Evolutionary conservation across 2,113 vertebrate genomes (phyloP), one percentile per base, ranked within the genome.

Genomic region (Spea bombifrons): DNA sequence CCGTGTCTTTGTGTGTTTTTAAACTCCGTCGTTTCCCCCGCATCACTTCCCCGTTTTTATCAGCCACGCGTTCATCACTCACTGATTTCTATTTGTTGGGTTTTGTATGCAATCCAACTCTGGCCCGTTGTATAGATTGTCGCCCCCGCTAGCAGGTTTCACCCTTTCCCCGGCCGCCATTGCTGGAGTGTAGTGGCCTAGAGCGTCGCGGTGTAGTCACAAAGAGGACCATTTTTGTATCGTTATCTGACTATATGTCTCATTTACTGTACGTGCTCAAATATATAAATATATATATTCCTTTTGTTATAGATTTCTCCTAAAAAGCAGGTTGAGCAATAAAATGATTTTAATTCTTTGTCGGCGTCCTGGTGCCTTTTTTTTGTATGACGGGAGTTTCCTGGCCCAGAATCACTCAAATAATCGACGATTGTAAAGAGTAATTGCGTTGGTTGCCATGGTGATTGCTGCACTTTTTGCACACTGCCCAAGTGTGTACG

Each of bases 301-400:
- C 90, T 95, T 96, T 95, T 96, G 95, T 95, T 97, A 94, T 94
- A 95, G 94, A 94, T 94, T 65, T 95, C 94, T 96, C 94, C 93
- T 94, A 94, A 94, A 30, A 46, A 90, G 93, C 94, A 96, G 94
- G 94, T 95, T 94, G 95, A 96, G 94, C 95, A 99, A 98, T 98
- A 97, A 98, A 91, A 95, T 89, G 92, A 93, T 91, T 89, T 91
- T 88, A 92, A 92, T 94, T 94, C 88, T 91, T 92, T 90, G 88
- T 86, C 67, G 86, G 82, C 86, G 87, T n/a, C 44, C 5, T 15
- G 9, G 4, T 49, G 16, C 9, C 3, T 50, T 50, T 43, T 43
- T 46, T 30, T 30, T 30, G 30, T 30, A 30, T 30, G 30, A 30
- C 1, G 30, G 30, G 30, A 30, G 30, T 30, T 30, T 30, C 30